These are phyloP conservation scores for Leptatherina wallacei DNA, from an alignment of 2,797 vertebrate genomes.

Conservation along the genomic window DNA sequence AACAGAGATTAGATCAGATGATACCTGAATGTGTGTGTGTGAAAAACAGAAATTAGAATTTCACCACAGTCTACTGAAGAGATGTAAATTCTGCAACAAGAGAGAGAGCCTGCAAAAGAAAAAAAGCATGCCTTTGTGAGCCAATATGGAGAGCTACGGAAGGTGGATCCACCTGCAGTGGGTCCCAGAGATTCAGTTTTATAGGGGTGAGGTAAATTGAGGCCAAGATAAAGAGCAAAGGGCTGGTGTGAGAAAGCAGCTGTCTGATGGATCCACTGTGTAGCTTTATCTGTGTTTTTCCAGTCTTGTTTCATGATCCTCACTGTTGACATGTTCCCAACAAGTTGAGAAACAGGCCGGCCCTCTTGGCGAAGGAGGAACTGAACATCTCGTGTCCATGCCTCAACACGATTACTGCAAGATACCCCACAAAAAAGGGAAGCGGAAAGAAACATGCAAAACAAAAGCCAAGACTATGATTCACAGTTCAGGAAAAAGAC, in stretches of 20 bases:
- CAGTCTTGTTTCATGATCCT: conserved; percentile 91
- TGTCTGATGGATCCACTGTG: conserved; percentile 87
- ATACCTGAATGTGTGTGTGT: conserved; percentile 80
- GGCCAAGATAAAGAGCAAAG: conserved; percentile 92
- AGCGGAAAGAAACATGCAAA: conserved; percentile 21
- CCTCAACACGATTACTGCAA: conserved; percentile 93
- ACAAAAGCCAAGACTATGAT: conserved; percentile 14
- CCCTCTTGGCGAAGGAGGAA: conserved; percentile 94
- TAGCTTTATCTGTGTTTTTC: conserved; percentile 86
- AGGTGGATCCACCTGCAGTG: conserved; percentile 92
- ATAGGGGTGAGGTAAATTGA: conserved; percentile 96
- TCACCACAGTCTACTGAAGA: not conserved
- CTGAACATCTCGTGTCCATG: conserved; percentile 93
- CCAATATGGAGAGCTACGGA: conserved; percentile 94
- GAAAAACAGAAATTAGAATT: not conserved
- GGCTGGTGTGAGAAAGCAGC: conserved; percentile 79
- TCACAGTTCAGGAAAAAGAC: conserved; percentile 8
- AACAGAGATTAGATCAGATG: conserved; percentile 84
- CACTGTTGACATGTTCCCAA: conserved; percentile 80
- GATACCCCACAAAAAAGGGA: conserved; percentile 18
- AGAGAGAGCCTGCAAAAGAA: not conserved
- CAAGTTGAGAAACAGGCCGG: conserved; percentile 87
- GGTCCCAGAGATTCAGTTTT: conserved; percentile 89
- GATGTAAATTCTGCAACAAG: not conserved
- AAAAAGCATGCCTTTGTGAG: conserved; percentile 86